phyloP scores from a whole-genome alignment of 35 echinoderm and acorn worm genomes.

The Acanthaster planci region DNA sequence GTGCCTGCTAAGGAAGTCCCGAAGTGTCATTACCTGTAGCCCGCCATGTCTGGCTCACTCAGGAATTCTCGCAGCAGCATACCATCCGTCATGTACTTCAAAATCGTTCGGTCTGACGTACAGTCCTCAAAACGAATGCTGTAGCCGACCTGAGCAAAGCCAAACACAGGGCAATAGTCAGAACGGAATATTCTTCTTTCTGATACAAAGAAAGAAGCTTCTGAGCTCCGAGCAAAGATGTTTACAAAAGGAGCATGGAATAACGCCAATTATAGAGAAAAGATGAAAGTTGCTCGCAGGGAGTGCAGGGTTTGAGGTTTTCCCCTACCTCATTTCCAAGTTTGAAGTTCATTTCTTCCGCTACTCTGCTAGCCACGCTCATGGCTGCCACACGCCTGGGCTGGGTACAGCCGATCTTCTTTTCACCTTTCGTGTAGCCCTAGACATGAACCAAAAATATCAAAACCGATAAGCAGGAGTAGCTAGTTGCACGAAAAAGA shows the following conservation, averaged over 20 bases:
- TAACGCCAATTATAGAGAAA: no score
- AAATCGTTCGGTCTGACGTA: slow-evolving; percentile 78
- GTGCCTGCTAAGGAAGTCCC: no score
- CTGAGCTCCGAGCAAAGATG: no score
- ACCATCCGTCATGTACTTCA: slow-evolving; percentile 98
- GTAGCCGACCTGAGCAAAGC: slow-evolving; percentile 77
- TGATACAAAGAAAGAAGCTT: no score
- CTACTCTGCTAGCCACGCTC: slow-evolving; percentile 94
- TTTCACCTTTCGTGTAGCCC: slow-evolving; percentile 86
- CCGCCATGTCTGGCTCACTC: slow-evolving; percentile 82
- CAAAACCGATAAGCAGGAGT: no score
- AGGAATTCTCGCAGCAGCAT: slow-evolving; percentile 94
- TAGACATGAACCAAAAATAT: slow-evolving; percentile 17
- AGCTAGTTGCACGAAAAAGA: no score
- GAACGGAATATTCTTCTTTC: no score
- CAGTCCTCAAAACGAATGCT: slow-evolving; percentile 98
- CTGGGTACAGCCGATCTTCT: slow-evolving; percentile 92
- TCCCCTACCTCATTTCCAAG: slow-evolving; percentile 86
- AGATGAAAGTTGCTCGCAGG: no score
- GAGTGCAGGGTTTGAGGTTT: no score
- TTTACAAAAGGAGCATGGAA: no score
- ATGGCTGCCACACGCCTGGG: slow-evolving; percentile 97
- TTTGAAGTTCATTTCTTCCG: slow-evolving; percentile 95
- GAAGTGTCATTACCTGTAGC: slow-evolving; percentile 69
- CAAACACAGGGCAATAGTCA: no score